phyloP scores from a whole-genome alignment of 2,113 vertebrate genomes.

The Macheiramphus alcinus region DNA sequence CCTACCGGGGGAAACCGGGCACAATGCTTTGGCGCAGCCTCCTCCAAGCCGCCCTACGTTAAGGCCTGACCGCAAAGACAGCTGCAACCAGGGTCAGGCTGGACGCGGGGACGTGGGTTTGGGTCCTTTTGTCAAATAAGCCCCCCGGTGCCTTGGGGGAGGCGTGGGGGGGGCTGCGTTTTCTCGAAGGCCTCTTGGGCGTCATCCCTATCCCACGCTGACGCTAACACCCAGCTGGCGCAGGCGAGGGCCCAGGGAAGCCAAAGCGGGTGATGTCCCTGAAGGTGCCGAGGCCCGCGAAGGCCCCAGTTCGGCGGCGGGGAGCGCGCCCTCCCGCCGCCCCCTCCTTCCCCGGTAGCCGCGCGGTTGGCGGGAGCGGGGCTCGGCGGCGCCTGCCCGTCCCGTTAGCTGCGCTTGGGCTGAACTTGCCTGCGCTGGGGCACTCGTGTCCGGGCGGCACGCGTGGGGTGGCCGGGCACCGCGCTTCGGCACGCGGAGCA shows the following conservation, averaged over 20 bases:
- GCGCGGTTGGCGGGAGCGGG: too few species aligned
- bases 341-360: too few species aligned
- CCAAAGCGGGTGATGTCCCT: rapidly evolving
- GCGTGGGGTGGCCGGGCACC: too few species aligned
- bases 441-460: too few species aligned
- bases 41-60: not conserved
- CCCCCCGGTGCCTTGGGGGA: not conserved
- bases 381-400: too few species aligned
- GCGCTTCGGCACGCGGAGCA: too few species aligned
- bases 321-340: not conserved
- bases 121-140: too few species aligned
- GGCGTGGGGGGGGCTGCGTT: not conserved
- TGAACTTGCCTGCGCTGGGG: too few species aligned
- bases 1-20: not conserved
- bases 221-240: rapidly evolving
- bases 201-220: rapidly evolving
- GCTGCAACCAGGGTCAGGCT: not conserved
- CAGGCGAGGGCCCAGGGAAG: not conserved
- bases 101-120: rapidly evolving
- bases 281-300: rapidly evolving
- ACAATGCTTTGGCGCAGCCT: rapidly evolving
- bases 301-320: too few species aligned
- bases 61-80: not conserved
- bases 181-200: not conserved
- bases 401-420: not conserved